phyloP scores from a whole-genome alignment of 2,888 invertebrate species.

The Athalia cordata region DNA sequence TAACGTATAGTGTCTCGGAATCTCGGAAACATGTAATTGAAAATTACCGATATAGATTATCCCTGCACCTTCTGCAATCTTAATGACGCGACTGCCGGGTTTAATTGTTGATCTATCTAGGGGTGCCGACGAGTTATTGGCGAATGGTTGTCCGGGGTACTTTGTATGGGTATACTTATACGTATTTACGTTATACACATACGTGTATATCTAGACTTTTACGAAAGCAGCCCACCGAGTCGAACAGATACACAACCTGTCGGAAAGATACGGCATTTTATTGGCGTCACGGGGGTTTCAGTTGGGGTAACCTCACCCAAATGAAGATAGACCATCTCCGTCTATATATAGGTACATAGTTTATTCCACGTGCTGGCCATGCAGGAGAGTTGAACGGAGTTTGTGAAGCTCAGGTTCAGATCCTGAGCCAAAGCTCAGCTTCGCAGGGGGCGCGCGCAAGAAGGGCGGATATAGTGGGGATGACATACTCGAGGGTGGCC shows the following conservation, averaged over 20 bases:
- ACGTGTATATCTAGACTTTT: neutral
- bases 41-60: slow-evolving; percentile 35
- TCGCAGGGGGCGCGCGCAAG: slow-evolving; percentile 49
- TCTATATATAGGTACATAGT: slow-evolving; percentile 16
- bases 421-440: neutral
- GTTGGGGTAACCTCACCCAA: slow-evolving; percentile 58
- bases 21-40: neutral
- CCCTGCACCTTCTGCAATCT: slow-evolving; percentile 28
- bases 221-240: slow-evolving; percentile 30
- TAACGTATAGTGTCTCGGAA: neutral
- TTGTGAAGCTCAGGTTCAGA: neutral
- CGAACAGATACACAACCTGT: slow-evolving; percentile 55
- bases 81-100: slow-evolving; percentile 19
- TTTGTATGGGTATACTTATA: neutral
- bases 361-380: slow-evolving; percentile 42
- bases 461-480: slow-evolving; percentile 49
- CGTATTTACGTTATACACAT: neutral
- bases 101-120: slow-evolving; percentile 41
- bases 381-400: neutral
- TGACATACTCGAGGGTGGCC: slow-evolving; percentile 50
- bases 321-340: slow-evolving; percentile 64
- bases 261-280: slow-evolving; percentile 66
- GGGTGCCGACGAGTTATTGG: slow-evolving; percentile 38
- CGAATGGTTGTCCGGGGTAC: slow-evolving; percentile 21
- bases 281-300: slow-evolving; percentile 68